phyloP scores from a whole-genome alignment of 2,888 invertebrate species.

The Archips xylosteana region DNA sequence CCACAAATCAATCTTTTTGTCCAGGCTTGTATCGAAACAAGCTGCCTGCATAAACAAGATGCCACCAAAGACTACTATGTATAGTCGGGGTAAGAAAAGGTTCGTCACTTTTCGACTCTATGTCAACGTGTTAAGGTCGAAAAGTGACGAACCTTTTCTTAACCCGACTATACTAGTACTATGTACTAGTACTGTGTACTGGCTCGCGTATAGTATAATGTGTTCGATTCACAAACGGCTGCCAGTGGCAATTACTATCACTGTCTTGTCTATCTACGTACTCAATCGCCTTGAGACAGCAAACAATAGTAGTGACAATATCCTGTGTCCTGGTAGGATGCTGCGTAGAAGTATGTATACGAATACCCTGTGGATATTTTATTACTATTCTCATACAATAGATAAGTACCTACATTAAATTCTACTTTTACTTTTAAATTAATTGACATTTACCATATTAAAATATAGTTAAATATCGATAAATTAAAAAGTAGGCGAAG shows the following conservation, averaged over 20 bases:
- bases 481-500: too few relatives aligned
- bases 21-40: too few relatives aligned
- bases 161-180: too few relatives aligned
- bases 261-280: conserved; percentile 6
- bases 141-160: too few relatives aligned
- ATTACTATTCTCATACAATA: background rate
- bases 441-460: too few relatives aligned
- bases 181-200: background rate
- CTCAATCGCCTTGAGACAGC: conserved; percentile 12
- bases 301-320: background rate
- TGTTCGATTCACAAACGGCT: conserved; percentile 9
- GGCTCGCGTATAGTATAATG: background rate
- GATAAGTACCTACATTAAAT: too few relatives aligned
- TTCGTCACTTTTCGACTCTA: too few relatives aligned
- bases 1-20: background rate
- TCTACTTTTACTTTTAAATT: too few relatives aligned
- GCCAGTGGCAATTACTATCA: conserved; percentile 1
- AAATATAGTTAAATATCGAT: too few relatives aligned
- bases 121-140: too few relatives aligned
- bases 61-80: background rate
- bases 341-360: background rate
- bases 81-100: too few relatives aligned
- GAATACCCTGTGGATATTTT: background rate
- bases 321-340: background rate
- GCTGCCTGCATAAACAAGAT: background rate